Percentiles rank a stretch among this genome's conserved stretches.
phyloP scores from a whole-genome alignment of 2,797 vertebrate species.

The Tenualosa ilisha region DNA sequence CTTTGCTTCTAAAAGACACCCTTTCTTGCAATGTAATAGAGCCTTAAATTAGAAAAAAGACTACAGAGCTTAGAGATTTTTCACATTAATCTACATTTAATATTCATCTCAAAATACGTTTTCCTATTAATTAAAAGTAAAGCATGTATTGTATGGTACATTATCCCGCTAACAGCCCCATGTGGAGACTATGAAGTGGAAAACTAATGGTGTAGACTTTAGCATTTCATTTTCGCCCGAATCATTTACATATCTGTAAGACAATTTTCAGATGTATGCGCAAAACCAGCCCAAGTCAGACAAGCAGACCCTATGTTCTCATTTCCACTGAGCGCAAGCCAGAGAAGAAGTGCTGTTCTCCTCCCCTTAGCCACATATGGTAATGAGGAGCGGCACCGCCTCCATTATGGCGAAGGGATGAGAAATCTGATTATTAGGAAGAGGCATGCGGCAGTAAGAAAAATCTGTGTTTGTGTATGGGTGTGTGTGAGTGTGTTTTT shows the following conservation, averaged over 20 bases:
- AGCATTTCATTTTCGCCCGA: slow-evolving; percentile 93
- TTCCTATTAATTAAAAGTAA: slow-evolving; percentile 99
- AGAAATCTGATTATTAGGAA: slow-evolving; percentile 98
- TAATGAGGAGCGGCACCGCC: slow-evolving; percentile 93
- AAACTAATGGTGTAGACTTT: slow-evolving; percentile 99
- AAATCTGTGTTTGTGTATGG: slow-evolving; percentile 76
- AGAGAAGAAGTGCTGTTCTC: slow-evolving; percentile 48
- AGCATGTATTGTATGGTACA: slow-evolving; percentile 99
- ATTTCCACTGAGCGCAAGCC: slow-evolving; percentile 54
- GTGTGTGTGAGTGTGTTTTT: background rate
- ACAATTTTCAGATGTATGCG: slow-evolving; percentile 86
- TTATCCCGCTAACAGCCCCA: slow-evolving; percentile 99
- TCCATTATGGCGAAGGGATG: slow-evolving; percentile 89
- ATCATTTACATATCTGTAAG: slow-evolving; percentile 95
- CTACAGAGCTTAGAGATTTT: slow-evolving; percentile 79
- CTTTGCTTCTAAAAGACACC: slow-evolving; percentile 48
- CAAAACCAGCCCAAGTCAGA: slow-evolving; percentile 68
- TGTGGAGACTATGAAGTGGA: slow-evolving; percentile 99
- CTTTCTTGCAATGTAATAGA: slow-evolving; percentile 57
- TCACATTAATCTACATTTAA: slow-evolving; percentile 96
- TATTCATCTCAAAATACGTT: slow-evolving; percentile 93
- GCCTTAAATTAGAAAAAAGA: slow-evolving; percentile 67
- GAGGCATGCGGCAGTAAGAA: slow-evolving; percentile 98
- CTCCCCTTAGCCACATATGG: slow-evolving; percentile 90
- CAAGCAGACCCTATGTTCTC: slow-evolving; percentile 82